Conservation (phyloP, 2,888 invertebrate genomes). For the Drosophila recens region DNA sequence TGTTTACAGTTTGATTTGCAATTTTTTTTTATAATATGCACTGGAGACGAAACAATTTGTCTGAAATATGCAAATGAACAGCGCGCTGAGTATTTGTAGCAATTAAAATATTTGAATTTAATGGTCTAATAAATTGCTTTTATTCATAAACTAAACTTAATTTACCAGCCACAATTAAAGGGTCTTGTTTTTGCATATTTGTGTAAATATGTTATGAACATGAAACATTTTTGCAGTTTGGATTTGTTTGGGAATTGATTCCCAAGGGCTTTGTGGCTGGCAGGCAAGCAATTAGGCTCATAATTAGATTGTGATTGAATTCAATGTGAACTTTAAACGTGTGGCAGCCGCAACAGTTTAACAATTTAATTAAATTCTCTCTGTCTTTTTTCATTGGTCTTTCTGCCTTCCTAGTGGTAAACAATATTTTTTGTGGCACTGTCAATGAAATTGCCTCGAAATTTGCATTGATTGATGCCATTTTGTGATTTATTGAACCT, state of each 20-base stretch:
- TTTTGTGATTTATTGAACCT: constrained; percentile 73
- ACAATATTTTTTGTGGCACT: constrained; percentile 17
- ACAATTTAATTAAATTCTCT: constrained; percentile 50
- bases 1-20: too few relatives aligned
- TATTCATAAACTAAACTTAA: constrained; percentile 21
- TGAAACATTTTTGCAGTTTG: constrained; percentile 1
- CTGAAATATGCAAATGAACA: constrained; percentile 2
- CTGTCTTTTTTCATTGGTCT: neutral
- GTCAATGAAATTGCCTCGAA: constrained; percentile 51
- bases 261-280: constrained; percentile 7
- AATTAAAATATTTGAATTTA: constrained; percentile 23
- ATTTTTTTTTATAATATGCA: too few relatives aligned
- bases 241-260: constrained; percentile 7
- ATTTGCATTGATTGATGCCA: constrained; percentile 77
- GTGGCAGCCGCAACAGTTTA: constrained; percentile 29
- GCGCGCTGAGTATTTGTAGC: neutral
- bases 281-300: constrained; percentile 28
- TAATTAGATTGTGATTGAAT: constrained; percentile 41
- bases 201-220: neutral
- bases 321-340: constrained; percentile 26
- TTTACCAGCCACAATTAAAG: constrained; percentile 10
- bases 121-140: neutral
- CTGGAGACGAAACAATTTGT: neutral
- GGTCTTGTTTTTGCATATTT: constrained; percentile 6
- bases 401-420: neutral